A percentile compares a stretch with the other conserved stretches of the same genome.
Conservation (phyloP, 2,888 invertebrate genomes). For the Nephrotoma appendiculata region DNA sequence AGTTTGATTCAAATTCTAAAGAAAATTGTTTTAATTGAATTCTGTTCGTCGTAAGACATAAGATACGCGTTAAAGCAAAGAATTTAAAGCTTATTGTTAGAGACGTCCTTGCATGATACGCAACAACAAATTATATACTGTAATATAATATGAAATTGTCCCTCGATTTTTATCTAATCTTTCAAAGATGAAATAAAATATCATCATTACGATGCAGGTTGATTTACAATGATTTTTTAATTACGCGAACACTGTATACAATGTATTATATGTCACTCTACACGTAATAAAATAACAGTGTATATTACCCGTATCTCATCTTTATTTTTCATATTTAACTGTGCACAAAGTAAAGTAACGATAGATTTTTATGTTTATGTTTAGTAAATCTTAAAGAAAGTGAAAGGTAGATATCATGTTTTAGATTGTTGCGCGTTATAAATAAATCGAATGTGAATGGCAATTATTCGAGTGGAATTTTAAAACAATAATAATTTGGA, state of each 20-base stretch:
- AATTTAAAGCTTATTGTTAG: not conserved
- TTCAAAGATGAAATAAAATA: not conserved
- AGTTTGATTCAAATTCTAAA: no score
- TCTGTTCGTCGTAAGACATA: no score
- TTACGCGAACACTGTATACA: not conserved
- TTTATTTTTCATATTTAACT: not conserved
- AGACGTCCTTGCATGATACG: not conserved
- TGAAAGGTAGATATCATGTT: not conserved
- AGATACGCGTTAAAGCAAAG: no score
- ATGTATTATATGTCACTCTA: not conserved
- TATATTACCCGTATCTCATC: not conserved
- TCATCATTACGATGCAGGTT: not conserved
- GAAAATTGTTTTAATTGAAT: no score
- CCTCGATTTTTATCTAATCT: not conserved
- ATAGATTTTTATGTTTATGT: not conserved
- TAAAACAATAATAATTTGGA: not conserved
- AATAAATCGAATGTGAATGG: not conserved
- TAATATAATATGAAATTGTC: not conserved
- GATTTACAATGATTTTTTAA: not conserved
- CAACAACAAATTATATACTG: not conserved
- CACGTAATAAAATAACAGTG: not conserved
- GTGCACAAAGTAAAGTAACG: not conserved
- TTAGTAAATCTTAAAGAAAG: not conserved
- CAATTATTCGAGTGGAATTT: not conserved
- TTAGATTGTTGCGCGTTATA: not conserved